Evolutionary conservation across 2,888 invertebrate species (phyloP), one percentile per base, ranked within the genome.

Genomic region (Cerastis leucographa): DNA sequence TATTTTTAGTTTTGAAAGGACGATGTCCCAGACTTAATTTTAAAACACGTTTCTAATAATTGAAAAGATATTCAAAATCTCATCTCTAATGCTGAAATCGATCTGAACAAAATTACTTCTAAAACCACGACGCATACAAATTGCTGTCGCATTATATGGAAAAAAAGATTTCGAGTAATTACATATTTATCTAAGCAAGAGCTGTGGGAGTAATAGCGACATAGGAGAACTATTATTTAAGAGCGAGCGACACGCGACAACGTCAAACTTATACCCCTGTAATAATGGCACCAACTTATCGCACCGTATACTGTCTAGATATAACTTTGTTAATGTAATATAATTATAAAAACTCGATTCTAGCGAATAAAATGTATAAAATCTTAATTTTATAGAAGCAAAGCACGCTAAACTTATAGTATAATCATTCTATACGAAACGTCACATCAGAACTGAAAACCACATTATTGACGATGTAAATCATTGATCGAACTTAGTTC

Each of bases 281-380:
- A 96, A 96, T 95, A 96, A 96, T 96, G 96, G 96, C 96, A 96
- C 96, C 96, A 96, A 96, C 96, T 95, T 95, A 95, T 95, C 96
- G 96, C 96, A 96, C 96, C 96, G 96, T 96, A 95, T 96, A 96
- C 96, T 96, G 96, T 94, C 95, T 96, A 96, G 68, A 81, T 95
- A 95, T 96, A 96, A 96, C 96, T 96, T 96, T 94, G 94, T 96
- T 95, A 96, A 93, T 94, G 94, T 92, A 92, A 95, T 94, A 95
- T 94, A 93, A 95, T 94, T 91, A 94, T 94, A 94, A 94, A 87
- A 93, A 94, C 94, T 95, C 95, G 93, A 93, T 93, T 94, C 94
- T 96, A 96, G 94, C 94, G 94, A 95, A 96, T 96, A 96, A 95
- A 95, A 93, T 94, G 93, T 95, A 96, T 96, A 95, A 95, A 95